phyloP scores from a whole-genome alignment of 2,797 vertebrate species.

The Falco peregrinus region DNA sequence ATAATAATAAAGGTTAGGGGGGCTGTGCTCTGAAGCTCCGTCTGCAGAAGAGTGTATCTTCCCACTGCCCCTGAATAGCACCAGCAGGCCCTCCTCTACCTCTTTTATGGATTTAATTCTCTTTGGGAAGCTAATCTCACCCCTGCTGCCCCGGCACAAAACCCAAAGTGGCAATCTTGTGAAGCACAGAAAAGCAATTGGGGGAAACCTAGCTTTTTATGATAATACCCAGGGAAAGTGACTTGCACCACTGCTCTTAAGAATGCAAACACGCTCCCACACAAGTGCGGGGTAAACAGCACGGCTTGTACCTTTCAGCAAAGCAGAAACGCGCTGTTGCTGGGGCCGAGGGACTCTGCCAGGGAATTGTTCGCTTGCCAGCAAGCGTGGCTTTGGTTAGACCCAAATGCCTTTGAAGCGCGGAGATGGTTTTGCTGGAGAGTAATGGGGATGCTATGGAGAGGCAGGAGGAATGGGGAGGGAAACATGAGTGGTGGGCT shows the following conservation, averaged over 20 bases:
- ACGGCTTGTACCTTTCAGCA: constrained; percentile 9
- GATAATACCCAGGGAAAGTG: constrained; percentile 39
- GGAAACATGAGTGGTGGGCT: rapidly evolving
- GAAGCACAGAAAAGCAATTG: constrained; percentile 56
- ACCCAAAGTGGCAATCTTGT: constrained; percentile 59
- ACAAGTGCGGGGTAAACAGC: background rate
- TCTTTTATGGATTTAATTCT: constrained; percentile 61
- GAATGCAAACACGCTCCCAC: constrained; percentile 21
- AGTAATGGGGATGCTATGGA: background rate
- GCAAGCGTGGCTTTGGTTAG: rapidly evolving
- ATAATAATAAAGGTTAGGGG: constrained; percentile 51
- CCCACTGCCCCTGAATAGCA: constrained; percentile 51
- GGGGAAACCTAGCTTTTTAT: constrained; percentile 40
- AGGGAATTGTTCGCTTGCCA: background rate
- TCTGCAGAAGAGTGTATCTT: constrained; percentile 55
- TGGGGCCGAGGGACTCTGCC: background rate
- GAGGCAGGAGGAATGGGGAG: background rate
- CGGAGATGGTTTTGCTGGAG: background rate
- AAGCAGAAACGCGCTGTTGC: background rate
- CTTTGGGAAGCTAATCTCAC: constrained; percentile 64
- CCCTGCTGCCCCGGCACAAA: constrained; percentile 54
- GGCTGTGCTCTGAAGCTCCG: background rate
- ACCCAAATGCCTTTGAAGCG: background rate
- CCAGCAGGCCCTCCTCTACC: constrained; percentile 42
- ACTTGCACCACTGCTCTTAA: constrained; percentile 52